Base-by-base conservation (phyloP, 2,888 invertebrate genomes). In the Dryomyza anilis region DNA sequence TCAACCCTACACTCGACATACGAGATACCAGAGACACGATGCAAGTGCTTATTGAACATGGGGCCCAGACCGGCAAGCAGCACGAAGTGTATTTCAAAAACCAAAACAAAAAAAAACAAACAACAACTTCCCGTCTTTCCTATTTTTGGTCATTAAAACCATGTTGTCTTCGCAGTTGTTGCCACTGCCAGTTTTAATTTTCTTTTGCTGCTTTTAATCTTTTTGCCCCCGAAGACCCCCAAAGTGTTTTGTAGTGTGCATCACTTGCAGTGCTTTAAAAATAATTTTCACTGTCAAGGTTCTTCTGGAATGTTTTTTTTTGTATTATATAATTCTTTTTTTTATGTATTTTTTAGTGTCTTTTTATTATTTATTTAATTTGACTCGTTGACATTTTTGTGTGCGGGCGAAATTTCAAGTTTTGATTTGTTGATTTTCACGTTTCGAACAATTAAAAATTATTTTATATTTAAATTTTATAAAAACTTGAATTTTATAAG, bases 101-200 rank as follows among this genome's bases (percentile, higher is more conserved):
- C 53, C 16, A 30, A 16, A 19, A n/a, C 8, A 10, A 4, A 7
- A 5, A 8, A 48, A 19, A 19, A 25, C 25, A n/a, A 19, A 19
- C 19, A 39, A 21, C 36, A 39, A 36, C 36, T 56, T 56, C 39
- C 25, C 39, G 36, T 23, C 25, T 56, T 16, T 25, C 21, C 23
- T 56, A 53, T 39, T 33, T 23, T 56, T 56, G 36, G 56, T 56
- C n/a, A 33, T 56, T 23, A 56, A 56, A 39, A 23, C 56, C 21
- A 23, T 39, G 56, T 21, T 36, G 25, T 56, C 39, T 33, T 19
- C 19, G 30, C 16, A 30, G 33, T 53, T 56, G 56, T 39, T 36
- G 25, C 19, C 36, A 12, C 21, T 33, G 55, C 21, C 36, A 33
- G 30, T 56, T 33, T 19, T 55, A 29, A 19, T 36, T 33, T 16